Conservation (phyloP, 2,888 invertebrate genomes). For the Parnassius apollo region DNA sequence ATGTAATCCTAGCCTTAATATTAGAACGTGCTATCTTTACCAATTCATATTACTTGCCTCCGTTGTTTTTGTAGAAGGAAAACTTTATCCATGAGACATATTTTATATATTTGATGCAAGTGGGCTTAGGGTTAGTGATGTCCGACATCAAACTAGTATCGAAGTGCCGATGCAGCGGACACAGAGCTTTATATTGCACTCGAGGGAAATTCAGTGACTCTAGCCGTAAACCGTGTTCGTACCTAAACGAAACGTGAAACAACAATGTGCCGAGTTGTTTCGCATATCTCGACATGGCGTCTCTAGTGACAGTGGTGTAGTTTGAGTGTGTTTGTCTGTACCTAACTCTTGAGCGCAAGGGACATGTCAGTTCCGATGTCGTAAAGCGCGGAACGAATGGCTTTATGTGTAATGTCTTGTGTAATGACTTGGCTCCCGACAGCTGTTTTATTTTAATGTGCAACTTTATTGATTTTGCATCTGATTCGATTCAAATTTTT, state of each 20-base stretch:
- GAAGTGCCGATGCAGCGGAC: constrained; percentile 58
- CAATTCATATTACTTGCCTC: not conserved
- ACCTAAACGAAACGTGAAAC: constrained; percentile 55
- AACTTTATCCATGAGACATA: not conserved
- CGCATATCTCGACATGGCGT: constrained; percentile 41
- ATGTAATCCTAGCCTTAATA: not conserved
- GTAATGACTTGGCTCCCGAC: constrained; percentile 47
- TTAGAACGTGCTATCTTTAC: not conserved
- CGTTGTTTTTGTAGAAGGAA: not conserved
- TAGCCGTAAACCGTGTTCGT: constrained; percentile 48
- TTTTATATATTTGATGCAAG: constrained; percentile 6
- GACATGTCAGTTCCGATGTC: constrained; percentile 46
- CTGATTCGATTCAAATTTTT: constrained; percentile 58
- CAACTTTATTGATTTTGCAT: constrained; percentile 55
- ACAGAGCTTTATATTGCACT: constrained; percentile 65
- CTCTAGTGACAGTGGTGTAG: constrained; percentile 36
- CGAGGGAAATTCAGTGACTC: constrained; percentile 74
- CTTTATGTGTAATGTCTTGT: constrained; percentile 48
- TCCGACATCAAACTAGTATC: constrained; percentile 57
- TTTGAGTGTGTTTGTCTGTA: constrained; percentile 34
- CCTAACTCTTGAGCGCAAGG: constrained; percentile 33
- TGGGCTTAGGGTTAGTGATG: constrained; percentile 20
- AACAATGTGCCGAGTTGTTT: constrained; percentile 52
- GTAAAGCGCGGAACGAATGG: constrained; percentile 62
- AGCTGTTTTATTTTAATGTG: constrained; percentile 56